Base-by-base conservation (phyloP, 1,140 invertebrate species). In the Drosophila sechellia region DNA sequence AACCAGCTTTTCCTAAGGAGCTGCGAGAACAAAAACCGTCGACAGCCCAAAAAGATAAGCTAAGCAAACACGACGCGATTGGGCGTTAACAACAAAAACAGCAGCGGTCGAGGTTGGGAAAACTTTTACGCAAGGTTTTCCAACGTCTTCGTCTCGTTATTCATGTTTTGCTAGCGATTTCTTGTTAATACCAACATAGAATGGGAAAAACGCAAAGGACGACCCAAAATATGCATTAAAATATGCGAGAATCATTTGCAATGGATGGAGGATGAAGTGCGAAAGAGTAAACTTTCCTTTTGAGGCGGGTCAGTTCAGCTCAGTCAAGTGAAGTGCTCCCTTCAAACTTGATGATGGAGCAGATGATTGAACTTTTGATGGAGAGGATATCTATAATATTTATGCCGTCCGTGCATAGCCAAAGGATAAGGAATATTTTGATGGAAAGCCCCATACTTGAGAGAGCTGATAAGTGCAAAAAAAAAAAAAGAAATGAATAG, bases 31-130 rank as follows among this genome's bases (percentile, higher is more conserved):
- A 74, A 73, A 74, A 74, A 56, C 70, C 74, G 71, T 74, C 71
- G 74, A 58, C 72, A 52, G 37, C 46, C 72, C 46, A 40, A 75
- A 74, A 59, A 79, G 60, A 77, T 74, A 77, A 77, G 74, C 64
- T 73, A 79, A 70, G 77, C 48, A 78, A 78, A 78, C 61, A 61
- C 57, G 61, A 58, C 57, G 77, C 65, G 72, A 81, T 76, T 76
- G 65, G 70, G 76, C 76, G 77, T 79, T 79, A 79, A 79, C 52
- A 77, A 70, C 52, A 77, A 70, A 46, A 72, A 58, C 37, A 68
- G n/a, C 46, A 77, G 35, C 20, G 37, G 50, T 12, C 17, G 5
- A 43, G 22, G 10, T 34, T 35, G 27, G 43, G 31, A 43, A 34
- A 45, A 55, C 40, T 68, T 60, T 49, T 50, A 42, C 46, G 39